Conservation (phyloP, 2,888 invertebrate genomes). For the Physocephala rufipes region DNA sequence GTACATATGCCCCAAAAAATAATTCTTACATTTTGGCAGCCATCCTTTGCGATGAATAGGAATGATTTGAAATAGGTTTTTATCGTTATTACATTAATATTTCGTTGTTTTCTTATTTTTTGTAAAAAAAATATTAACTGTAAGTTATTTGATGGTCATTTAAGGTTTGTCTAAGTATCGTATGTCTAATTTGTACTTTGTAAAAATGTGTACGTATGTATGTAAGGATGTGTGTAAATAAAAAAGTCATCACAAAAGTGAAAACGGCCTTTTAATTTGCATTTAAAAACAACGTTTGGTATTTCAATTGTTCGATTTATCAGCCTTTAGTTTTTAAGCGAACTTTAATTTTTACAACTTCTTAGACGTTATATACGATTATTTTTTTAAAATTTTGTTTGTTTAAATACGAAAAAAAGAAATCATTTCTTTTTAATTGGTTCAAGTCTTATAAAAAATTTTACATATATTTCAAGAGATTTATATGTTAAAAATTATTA, state of each 20-base stretch:
- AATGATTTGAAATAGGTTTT: constrained; percentile 41
- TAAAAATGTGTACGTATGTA: constrained; percentile 23
- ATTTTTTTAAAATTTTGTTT: constrained; percentile 8
- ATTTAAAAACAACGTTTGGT: constrained; percentile 15
- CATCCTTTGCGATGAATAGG: constrained; percentile 48
- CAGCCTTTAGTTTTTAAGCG: constrained; percentile 16
- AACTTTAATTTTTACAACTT: constrained; percentile 10
- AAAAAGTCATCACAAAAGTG: constrained; percentile 26
- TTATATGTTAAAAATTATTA: constrained; percentile 18
- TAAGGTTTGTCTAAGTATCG: constrained; percentile 38
- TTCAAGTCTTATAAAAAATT: constrained; percentile 4
- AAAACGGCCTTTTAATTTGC: constrained; percentile 3
- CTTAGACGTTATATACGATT: not conserved
- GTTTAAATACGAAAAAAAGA: not conserved
- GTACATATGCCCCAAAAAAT: not conserved
- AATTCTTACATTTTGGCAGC: constrained; percentile 50
- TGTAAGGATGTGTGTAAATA: too few species aligned
- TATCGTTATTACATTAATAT: constrained; percentile 40
- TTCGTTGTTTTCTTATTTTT: constrained; percentile 40
- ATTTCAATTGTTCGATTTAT: constrained; percentile 6
- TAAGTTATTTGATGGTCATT: constrained; percentile 39
- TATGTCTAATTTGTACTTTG: constrained; percentile 50
- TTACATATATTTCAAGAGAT: constrained; percentile 2
- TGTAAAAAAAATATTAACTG: constrained; percentile 37
- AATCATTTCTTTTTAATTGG: constrained; percentile 11